Conservation (phyloP, 2,113 vertebrate genomes). For the Aramus guarauna region DNA sequence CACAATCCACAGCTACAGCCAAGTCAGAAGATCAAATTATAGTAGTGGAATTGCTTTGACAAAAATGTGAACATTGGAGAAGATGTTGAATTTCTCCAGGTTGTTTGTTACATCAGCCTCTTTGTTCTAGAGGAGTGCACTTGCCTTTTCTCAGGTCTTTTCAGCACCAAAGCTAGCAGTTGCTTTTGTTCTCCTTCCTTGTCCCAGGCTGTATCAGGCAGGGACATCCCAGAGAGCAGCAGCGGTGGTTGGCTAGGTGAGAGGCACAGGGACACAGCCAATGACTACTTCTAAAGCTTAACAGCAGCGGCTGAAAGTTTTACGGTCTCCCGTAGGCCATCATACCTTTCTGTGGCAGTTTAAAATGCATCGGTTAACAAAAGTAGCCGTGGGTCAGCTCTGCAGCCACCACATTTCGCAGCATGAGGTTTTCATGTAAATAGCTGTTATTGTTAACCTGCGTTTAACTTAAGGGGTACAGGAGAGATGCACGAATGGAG, state of each 20-base stretch:
- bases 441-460: background rate
- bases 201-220: background rate
- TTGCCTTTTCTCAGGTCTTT: background rate
- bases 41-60: background rate
- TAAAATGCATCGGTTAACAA: background rate
- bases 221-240: background rate
- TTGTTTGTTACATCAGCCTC: background rate
- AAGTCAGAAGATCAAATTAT: background rate
- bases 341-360: background rate
- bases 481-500: background rate
- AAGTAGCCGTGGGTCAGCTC: background rate
- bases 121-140: background rate
- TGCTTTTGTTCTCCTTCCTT: background rate
- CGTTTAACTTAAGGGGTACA: background rate
- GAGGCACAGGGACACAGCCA: background rate
- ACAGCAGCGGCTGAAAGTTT: background rate
- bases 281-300: background rate
- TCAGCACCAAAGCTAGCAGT: background rate
- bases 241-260: background rate
- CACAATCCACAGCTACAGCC: background rate
- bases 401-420: background rate
- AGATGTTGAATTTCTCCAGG: background rate
- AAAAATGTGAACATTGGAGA: background rate
- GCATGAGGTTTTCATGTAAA: accelerated
- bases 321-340: background rate